Conservation (phyloP, 2,797 vertebrate genomes). For the Coendou prehensilis region DNA sequence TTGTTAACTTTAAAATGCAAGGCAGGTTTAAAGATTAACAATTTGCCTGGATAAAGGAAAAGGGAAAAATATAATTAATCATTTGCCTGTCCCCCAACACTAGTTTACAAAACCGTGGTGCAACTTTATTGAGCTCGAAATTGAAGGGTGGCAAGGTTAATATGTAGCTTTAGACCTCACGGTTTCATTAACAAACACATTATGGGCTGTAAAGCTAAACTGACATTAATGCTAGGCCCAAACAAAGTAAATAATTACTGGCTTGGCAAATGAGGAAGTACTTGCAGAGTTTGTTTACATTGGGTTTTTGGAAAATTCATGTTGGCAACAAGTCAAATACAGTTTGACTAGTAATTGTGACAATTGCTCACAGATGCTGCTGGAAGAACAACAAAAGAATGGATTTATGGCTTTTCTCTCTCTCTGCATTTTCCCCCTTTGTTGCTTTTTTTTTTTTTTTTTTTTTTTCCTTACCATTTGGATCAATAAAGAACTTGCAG, state of each 20-base stretch:
- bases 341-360: conserved; percentile 92
- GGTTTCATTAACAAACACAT: conserved; percentile 92
- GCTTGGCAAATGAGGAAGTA: conserved; percentile 91
- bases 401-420: conserved; percentile 89
- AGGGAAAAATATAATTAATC: conserved; percentile 91
- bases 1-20: conserved; percentile 89
- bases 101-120: conserved; percentile 91
- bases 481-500: conserved; percentile 89
- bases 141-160: conserved; percentile 92
- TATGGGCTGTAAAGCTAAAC: conserved; percentile 90
- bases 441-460: conserved; percentile 86
- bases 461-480: conserved; percentile 85
- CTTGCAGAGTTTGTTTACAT: conserved; percentile 94
- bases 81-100: conserved; percentile 89
- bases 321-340: conserved; percentile 92
- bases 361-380: conserved; percentile 94
- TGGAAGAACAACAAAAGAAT: conserved; percentile 92
- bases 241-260: conserved; percentile 93
- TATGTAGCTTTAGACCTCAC: conserved; percentile 91
- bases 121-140: conserved; percentile 92
- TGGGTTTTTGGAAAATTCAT: conserved; percentile 91
- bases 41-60: conserved; percentile 90
- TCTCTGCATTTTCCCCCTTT: conserved; percentile 89
- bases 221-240: conserved; percentile 91
- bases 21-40: conserved; percentile 90